Evolutionary conservation across 2,113 vertebrate species (phyloP), one percentile per base, ranked within the genome.

Genomic region (Phylloscopus trochilus): DNA sequence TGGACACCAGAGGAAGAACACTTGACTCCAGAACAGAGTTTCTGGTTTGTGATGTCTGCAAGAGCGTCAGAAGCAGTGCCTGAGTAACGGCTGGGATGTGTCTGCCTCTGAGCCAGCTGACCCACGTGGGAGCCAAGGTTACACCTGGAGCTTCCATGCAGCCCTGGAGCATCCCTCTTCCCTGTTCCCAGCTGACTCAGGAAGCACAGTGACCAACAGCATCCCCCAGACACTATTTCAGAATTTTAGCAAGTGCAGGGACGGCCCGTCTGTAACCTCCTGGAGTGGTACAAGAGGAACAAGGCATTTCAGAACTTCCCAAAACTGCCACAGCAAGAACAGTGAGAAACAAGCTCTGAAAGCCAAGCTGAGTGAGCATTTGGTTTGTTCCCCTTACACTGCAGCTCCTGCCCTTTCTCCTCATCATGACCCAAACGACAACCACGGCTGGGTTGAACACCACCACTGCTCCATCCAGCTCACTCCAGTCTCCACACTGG

Each of bases 41-140:
- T 16, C 51, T 22, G 19, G 24, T 75, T 66, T 4, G 1, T 67
- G 52, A 52, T 1, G 0, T 35, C 74, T 43, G 27, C 10, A 28
- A 23, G 51, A 68, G 44, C 2, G 0, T 2, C 4, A 53, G 31
- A 53, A 53, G 5, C 0, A 0, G n/a, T 15, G 24, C 35, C 1
- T 15, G 49, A 74, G 11, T 6, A 46, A 20, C 1, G 1, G 56
- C 30, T 20, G 22, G 2, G 20, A 12, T 3, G 1, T 17, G 43
- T 15, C 63, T 20, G 28, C 30, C 31, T 30, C 49, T 41, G 69
- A 60, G 47, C 55, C 60, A 10, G 56, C 13, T 10, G 59, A 73
- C 18, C 70, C 72, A 68, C 62, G 33, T 2, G 0, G 4, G 53
- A 83, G n/a, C 72, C 2, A 0, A 81, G n/a, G 55, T 49, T 80